Conservation (phyloP, 2,797 vertebrate species). For the Anguilla megastoma region DNA sequence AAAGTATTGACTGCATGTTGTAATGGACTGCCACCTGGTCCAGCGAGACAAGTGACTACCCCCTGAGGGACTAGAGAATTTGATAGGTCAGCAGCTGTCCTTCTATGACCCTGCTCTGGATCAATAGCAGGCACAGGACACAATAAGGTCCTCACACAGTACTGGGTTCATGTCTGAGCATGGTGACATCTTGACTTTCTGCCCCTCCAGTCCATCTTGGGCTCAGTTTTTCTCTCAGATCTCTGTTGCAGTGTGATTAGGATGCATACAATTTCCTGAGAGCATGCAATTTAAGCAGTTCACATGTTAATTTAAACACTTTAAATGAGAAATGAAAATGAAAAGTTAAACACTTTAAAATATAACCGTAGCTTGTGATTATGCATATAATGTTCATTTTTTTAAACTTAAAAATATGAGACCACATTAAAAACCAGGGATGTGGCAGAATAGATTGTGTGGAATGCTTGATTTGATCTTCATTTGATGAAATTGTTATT, state of each 20-base stretch:
- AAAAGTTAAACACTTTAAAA: not conserved
- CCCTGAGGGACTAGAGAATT: too few species aligned
- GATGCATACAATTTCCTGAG: not conserved
- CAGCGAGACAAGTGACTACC: not conserved
- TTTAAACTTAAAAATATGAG: not conserved
- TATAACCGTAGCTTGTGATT: not conserved
- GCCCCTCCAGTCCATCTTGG: not conserved
- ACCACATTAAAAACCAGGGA: not conserved
- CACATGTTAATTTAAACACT: too few species aligned
- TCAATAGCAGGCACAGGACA: not conserved
- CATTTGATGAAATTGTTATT: not conserved
- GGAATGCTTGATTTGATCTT: not conserved
- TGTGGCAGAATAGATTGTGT: not conserved
- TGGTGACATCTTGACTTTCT: not conserved
- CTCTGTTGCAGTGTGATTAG: not conserved
- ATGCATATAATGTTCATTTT: not conserved
- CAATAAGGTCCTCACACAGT: not conserved
- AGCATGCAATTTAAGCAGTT: not conserved
- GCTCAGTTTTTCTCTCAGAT: not conserved
- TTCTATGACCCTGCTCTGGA: not conserved
- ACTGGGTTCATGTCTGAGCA: not conserved
- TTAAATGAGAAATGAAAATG: too few species aligned
- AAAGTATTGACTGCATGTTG: not conserved
- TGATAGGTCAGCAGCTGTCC: constrained; percentile 12
- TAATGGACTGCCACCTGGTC: not conserved